Percentiles rank a stretch among this genome's conserved stretches.
These are phyloP conservation scores for Polydrusus tereticollis DNA, from an alignment of 2,888 invertebrate species.

Conservation along the genomic window DNA sequence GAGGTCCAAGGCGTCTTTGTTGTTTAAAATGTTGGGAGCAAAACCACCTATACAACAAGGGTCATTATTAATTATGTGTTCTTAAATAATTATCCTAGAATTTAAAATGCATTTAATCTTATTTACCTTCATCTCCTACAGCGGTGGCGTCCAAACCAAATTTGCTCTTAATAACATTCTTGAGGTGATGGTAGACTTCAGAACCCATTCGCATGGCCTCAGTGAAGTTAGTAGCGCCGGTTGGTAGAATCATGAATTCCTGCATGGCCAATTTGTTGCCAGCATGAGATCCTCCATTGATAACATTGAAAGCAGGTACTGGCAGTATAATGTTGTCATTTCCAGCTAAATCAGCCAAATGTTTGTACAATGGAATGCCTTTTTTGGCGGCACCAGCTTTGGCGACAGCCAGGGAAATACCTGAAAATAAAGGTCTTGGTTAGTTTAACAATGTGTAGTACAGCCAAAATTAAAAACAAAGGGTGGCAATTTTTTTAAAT, in stretches of 20 bases:
- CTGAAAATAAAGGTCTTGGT: constrained; percentile 67
- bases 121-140: constrained; percentile 92
- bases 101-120: background rate
- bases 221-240: constrained; percentile 91
- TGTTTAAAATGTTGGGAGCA: constrained; percentile 97
- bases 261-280: constrained; percentile 99
- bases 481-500: background rate
- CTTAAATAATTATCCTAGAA: background rate
- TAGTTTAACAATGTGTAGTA: too few relatives aligned
- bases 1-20: constrained; percentile 92
- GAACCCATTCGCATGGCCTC: constrained; percentile 99
- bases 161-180: constrained; percentile 96
- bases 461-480: too few relatives aligned
- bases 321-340: constrained; percentile 92
- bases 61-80: too few relatives aligned
- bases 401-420: constrained; percentile 95
- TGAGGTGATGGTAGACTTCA: constrained; percentile 96
- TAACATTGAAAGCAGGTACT: constrained; percentile 98
- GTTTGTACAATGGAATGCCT: constrained; percentile 87
- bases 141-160: constrained; percentile 97
- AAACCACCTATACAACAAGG: constrained; percentile 83
- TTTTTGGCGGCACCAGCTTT: constrained; percentile 98
- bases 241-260: constrained; percentile 67
- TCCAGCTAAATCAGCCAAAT: constrained; percentile 96
- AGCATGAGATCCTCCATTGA: constrained; percentile 99